These are phyloP conservation scores for Sebastes steindachneri DNA, from an alignment of 2,797 vertebrate genomes.

Conservation along the genomic window DNA sequence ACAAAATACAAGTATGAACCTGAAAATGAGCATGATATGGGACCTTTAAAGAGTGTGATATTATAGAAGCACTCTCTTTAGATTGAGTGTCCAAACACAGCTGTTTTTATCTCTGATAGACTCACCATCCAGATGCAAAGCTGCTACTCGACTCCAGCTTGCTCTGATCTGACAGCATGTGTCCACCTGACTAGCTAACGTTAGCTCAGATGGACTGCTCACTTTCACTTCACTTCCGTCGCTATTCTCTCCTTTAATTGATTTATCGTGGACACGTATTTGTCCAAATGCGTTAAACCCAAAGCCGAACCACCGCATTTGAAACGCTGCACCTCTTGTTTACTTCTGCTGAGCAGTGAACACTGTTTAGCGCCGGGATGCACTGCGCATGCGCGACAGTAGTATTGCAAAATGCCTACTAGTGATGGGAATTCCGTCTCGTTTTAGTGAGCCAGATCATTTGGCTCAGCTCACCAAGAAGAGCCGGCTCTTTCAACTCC, in stretches of 20 bases:
- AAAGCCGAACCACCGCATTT: conserved; percentile 86
- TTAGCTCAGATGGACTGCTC: conserved; percentile 50
- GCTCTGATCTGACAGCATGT: conserved; percentile 46
- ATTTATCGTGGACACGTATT: conserved; percentile 46
- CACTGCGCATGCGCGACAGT: conserved; percentile 32
- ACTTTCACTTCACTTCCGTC: conserved; percentile 47
- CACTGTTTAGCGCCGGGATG: rapidly evolving
- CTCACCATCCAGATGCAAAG: conserved; percentile 57
- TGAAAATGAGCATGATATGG: rapidly evolving
- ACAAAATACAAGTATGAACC: too few species aligned
- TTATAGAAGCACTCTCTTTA: neutral
- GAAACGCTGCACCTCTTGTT: rapidly evolving
- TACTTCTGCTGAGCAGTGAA: neutral
- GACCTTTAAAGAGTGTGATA: neutral
- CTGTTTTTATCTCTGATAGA: neutral
- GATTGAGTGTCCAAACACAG: neutral
- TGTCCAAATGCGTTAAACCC: conserved; percentile 89
- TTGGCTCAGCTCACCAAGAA: too few species aligned
- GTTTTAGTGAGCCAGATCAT: too few species aligned
- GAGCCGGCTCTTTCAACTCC: too few species aligned
- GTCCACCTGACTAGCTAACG: neutral
- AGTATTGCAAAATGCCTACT: neutral
- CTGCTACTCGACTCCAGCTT: conserved; percentile 81
- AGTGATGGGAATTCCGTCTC: too few species aligned
- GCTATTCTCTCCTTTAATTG: neutral